A percentile compares a stretch with the other conserved stretches of the same genome.
Evolutionary conservation across 2,113 vertebrate species (phyloP).

Genomic region (Lophochroa leadbeateri): DNA sequence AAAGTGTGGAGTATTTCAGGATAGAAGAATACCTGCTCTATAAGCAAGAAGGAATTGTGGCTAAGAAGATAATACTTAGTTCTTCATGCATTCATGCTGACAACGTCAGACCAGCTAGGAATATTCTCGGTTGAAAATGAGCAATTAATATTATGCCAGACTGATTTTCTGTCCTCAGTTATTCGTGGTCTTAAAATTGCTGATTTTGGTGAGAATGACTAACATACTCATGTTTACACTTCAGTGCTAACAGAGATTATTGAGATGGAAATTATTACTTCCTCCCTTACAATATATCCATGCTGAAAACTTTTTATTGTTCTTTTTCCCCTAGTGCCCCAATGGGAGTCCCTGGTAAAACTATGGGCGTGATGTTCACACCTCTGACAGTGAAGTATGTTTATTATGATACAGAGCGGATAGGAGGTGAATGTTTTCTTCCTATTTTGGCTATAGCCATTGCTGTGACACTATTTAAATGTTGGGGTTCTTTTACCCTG

Average conservation of each 20-base stretch:
- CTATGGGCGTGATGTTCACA: slow-evolving; percentile 98
- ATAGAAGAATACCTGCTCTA: not conserved
- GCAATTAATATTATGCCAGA: not conserved
- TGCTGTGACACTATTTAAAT: not conserved
- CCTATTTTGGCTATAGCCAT: not conserved
- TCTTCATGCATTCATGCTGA: not conserved
- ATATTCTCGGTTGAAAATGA: not conserved
- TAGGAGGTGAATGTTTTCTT: slow-evolving; percentile 84
- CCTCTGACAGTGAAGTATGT: slow-evolving; percentile 92
- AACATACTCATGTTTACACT: not conserved
- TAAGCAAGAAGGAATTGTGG: not conserved
- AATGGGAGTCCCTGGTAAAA: slow-evolving; percentile 96
- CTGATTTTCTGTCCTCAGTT: not conserved
- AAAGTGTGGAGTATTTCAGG: not conserved
- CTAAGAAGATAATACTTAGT: not conserved
- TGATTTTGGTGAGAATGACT: slow-evolving; percentile 8
- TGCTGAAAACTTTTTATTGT: not conserved
- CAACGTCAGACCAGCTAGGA: not conserved
- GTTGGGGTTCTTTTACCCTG: not conserved
- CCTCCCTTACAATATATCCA: not conserved
- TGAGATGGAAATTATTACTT: not conserved
- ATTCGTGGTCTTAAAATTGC: not conserved
- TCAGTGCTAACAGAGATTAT: not conserved
- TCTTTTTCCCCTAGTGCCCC: slow-evolving; percentile 80
- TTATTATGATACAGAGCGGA: slow-evolving; percentile 95